Conservation (phyloP, 2,113 vertebrate species). For the Istiophorus platypterus region DNA sequence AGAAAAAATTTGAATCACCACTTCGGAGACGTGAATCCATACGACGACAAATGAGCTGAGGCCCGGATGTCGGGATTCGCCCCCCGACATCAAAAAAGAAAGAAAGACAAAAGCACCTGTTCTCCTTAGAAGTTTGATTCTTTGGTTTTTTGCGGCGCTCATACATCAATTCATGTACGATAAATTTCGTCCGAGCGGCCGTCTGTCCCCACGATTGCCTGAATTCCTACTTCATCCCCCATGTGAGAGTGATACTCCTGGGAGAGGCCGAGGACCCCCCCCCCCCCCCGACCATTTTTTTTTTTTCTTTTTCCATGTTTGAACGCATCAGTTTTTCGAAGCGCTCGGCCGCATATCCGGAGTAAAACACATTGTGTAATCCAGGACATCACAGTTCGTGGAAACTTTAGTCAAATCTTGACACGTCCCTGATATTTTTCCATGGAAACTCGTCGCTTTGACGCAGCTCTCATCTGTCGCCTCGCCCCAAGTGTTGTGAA, state of each 20-base stretch:
- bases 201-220: conserved; percentile 22
- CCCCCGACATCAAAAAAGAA: conserved; percentile 15
- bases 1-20: too few species aligned
- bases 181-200: background rate
- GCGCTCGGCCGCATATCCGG: conserved; percentile 11
- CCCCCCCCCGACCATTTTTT: background rate
- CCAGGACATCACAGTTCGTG: conserved; percentile 43
- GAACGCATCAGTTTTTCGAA: conserved; percentile 32
- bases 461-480: conserved; percentile 49
- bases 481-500: conserved; percentile 35
- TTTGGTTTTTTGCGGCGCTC: too few species aligned
- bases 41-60: conserved; percentile 7
- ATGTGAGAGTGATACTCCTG: conserved; percentile 74
- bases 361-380: conserved; percentile 44
- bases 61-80: conserved; percentile 19
- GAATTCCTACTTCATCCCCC: conserved; percentile 31
- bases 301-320: background rate
- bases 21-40: too few species aligned
- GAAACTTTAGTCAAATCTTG: conserved; percentile 42
- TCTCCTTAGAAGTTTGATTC: conserved; percentile 1
- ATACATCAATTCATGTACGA: too few species aligned
- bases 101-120: conserved; percentile 30
- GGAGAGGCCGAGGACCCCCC: conserved; percentile 54
- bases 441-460: conserved; percentile 34
- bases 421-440: conserved; percentile 40